Conservation (phyloP, 2,113 vertebrate genomes). For the Callocephalon fimbriatum region DNA sequence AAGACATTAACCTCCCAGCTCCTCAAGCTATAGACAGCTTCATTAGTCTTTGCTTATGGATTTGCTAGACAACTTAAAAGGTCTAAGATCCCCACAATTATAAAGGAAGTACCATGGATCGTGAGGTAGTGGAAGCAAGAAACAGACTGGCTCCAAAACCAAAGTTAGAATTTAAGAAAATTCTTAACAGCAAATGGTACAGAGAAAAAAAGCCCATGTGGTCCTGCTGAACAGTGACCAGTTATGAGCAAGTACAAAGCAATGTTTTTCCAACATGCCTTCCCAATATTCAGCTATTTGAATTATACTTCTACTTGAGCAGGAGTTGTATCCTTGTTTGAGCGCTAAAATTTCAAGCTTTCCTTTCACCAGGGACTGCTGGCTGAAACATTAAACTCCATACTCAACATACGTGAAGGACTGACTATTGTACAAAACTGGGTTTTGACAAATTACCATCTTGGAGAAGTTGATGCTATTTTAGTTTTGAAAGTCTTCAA, state of each 20-base stretch:
- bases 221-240: background rate
- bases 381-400: background rate
- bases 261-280: background rate
- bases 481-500: background rate
- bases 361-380: background rate
- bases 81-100: background rate
- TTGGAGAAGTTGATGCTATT: background rate
- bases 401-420: background rate
- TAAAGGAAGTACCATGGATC: slow-evolving; percentile 54
- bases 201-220: background rate
- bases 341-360: background rate
- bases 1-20: background rate
- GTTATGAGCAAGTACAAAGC: background rate
- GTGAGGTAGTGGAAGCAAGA: background rate
- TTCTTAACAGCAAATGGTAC: background rate
- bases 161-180: background rate
- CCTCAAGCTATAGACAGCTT: background rate
- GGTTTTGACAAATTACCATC: background rate
- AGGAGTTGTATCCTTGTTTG: background rate
- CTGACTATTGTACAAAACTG: background rate
- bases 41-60: background rate
- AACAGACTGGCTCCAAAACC: background rate
- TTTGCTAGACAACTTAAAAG: background rate
- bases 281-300: background rate
- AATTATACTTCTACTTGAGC: background rate